A percentile compares a stretch with the other conserved stretches of the same genome.
These are phyloP conservation scores for Campoplex capitator DNA, from an alignment of 2,888 invertebrate genomes.

Conservation along the genomic window DNA sequence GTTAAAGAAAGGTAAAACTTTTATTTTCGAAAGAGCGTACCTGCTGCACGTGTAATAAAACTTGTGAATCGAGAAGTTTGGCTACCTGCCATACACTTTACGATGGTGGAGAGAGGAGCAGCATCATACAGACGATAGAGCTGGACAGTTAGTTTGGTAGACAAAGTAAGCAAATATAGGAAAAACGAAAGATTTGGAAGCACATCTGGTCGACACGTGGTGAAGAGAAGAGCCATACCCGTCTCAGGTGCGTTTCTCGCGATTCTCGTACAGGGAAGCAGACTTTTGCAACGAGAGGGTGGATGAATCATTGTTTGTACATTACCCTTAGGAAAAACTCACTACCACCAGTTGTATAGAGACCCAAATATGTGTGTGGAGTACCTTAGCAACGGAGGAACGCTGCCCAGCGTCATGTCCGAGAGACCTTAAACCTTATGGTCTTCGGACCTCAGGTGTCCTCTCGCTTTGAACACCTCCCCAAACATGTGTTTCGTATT, in stretches of 20 bases:
- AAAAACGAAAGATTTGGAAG: constrained; percentile 33
- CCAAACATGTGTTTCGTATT: constrained; percentile 80
- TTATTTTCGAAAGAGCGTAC: constrained; percentile 28
- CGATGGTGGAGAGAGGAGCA: constrained; percentile 49
- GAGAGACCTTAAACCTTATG: constrained; percentile 58
- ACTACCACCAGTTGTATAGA: constrained; percentile 20
- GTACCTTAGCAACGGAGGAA: constrained; percentile 20
- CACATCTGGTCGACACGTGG: constrained; percentile 79
- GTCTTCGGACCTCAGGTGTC: constrained; percentile 67
- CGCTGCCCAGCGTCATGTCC: constrained; percentile 26
- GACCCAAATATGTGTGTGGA: constrained; percentile 22
- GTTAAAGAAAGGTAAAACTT: constrained; percentile 14
- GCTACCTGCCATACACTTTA: constrained; percentile 68
- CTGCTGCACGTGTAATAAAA: constrained; percentile 65
- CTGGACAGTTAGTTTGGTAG: constrained; percentile 8
- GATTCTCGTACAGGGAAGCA: constrained; percentile 18
- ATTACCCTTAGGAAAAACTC: constrained; percentile 49
- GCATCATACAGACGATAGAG: constrained; percentile 14
- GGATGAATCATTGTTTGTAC: constrained; percentile 52
- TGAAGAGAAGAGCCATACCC: constrained; percentile 51
- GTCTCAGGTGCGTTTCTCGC: constrained; percentile 68
- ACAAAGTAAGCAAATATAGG: constrained; percentile 21
- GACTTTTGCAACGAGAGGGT: constrained; percentile 39
- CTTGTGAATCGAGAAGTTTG: constrained; percentile 47
- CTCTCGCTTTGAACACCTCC: constrained; percentile 42